phyloP scores from a whole-genome alignment of 1,140 invertebrate species.

The Papilio helenus region DNA sequence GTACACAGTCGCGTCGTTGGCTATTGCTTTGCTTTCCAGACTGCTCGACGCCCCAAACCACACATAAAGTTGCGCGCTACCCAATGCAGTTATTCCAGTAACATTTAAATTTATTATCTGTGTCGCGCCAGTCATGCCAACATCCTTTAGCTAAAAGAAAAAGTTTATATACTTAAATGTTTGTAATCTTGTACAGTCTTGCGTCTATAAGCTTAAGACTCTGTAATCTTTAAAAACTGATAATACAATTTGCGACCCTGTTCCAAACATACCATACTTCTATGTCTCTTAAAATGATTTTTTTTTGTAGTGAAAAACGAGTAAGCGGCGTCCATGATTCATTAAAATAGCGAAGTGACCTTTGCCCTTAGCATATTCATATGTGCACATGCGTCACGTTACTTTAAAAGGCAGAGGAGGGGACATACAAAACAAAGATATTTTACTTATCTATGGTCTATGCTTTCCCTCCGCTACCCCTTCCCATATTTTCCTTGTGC shows the following conservation, averaged over 20 bases:
- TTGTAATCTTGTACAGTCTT: background rate
- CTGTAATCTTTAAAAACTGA: background rate
- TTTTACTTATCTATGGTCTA: no score
- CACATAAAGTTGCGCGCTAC: slow-evolving; percentile 1
- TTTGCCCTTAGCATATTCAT: no score
- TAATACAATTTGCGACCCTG: background rate
- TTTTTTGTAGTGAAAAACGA: background rate
- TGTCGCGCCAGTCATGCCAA: slow-evolving; percentile 1
- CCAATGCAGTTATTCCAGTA: slow-evolving; percentile 14
- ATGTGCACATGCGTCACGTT: no score
- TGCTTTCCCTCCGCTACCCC: no score
- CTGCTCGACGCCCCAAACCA: slow-evolving; percentile 52
- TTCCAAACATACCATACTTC: background rate
- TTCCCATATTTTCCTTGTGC: no score
- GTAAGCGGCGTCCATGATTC: no score
- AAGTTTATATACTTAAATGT: background rate
- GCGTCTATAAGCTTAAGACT: background rate
- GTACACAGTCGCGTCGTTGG: slow-evolving; percentile 24
- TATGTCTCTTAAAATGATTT: background rate
- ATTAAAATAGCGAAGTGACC: no score
- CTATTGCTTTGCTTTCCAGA: slow-evolving; percentile 45
- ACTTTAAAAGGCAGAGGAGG: no score
- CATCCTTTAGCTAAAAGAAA: background rate
- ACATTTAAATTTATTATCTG: slow-evolving; percentile 20
- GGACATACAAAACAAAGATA: no score